Base-by-base conservation (phyloP, 1,140 invertebrate genomes). In the Macrostomum lignano region DNA sequence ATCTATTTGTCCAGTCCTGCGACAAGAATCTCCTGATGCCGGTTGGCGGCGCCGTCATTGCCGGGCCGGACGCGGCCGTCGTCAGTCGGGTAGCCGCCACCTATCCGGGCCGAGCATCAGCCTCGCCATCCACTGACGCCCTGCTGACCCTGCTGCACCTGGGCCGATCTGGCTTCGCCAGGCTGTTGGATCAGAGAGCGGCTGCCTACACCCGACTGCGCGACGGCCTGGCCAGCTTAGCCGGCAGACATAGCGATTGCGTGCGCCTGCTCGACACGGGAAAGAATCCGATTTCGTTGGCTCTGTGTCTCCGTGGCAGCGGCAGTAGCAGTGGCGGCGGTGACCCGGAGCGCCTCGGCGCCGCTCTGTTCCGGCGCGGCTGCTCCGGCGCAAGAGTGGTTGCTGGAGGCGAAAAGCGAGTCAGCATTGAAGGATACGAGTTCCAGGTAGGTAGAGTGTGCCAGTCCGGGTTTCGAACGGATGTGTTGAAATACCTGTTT, bases 1-100 rank as follows among this genome's bases (percentile, higher is more conserved):
- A 78, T 59, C 67, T 68, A 3, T 71, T 76, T 55, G 71, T 79
- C 36, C 75, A 81, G 48, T 77, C 73, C 45, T 72, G 71, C 13
- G 76, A 82, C 51, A 82, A 81, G 51, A 82, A 82, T 54, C 70
- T 81, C 29, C 54, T 78, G 52, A 73, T 81, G 15, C 76, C 76
- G 31, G 77, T 82, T 11, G 76, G 77, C 22, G 77, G 75, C 1
- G 65, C 74, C 9, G 64, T 82, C 19, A 68, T 78, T 37, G 72
- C 70, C 25, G 71, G 71, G 0, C 73, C 72, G 52, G 65, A 76
- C 44, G 61, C 66, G 42, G 52, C 55, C 20, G 47, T 71, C 9
- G 49, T 76, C 14, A 61, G 67, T 39, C 55, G 65, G 40, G 68
- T 78, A 40, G 66, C 69, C 23, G 68, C 68, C 51, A 67, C 63